Percentiles rank a stretch among this genome's conserved stretches.
These are phyloP conservation scores for Loxodonta africana DNA, from an alignment of 2,113 vertebrate genomes.

Conservation along the genomic window DNA sequence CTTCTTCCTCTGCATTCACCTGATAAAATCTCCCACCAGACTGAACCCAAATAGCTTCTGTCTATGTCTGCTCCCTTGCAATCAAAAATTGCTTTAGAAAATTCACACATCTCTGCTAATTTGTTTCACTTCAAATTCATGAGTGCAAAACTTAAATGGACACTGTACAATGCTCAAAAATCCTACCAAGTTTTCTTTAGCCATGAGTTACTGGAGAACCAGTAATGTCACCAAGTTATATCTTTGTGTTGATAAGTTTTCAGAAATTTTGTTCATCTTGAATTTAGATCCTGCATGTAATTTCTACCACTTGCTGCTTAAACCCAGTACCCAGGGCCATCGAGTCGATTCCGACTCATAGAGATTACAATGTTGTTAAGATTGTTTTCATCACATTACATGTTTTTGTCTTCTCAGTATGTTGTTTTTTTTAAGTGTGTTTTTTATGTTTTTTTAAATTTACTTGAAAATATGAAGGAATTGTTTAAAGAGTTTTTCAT, in stretches of 20 bases:
- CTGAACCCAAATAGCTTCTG: neutral
- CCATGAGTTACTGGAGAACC: neutral
- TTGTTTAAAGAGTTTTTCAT: neutral
- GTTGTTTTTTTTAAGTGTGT: neutral
- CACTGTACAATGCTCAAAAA: neutral
- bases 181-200: neutral
- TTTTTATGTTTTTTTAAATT: slow-evolving; percentile 8
- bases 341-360: too few relatives aligned
- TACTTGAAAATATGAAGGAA: neutral
- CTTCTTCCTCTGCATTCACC: neutral
- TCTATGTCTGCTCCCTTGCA: neutral
- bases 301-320: neutral
- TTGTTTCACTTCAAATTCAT: neutral
- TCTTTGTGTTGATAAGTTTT: neutral
- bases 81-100: neutral
- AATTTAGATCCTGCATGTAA: neutral
- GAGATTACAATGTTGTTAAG: neutral
- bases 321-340: too few relatives aligned
- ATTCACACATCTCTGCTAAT: neutral
- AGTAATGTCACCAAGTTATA: neutral
- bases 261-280: neutral
- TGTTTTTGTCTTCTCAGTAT: neutral
- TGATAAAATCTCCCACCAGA: neutral
- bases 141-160: neutral
- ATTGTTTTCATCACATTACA: neutral